A percentile compares a stretch with the other conserved stretches of the same genome.
These are phyloP conservation scores for Petroica traversi DNA, from an alignment of 2,113 vertebrate genomes.

Conservation along the genomic window DNA sequence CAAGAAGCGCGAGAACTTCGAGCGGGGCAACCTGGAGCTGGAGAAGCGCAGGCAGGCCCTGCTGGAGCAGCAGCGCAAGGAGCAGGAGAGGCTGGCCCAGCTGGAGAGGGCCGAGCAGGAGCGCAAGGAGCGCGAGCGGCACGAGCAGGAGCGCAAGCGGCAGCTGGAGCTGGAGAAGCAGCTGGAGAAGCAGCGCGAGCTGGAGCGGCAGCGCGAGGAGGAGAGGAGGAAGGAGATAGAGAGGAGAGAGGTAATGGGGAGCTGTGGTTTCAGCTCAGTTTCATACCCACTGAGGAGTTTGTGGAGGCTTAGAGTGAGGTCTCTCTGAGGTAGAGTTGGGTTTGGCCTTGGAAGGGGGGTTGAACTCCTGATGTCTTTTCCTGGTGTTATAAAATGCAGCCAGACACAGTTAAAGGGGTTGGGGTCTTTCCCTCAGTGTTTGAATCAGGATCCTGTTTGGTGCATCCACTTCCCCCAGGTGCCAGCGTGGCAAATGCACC, in stretches of 20 bases:
- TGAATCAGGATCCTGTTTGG: too few relatives aligned
- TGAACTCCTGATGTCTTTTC: too few relatives aligned
- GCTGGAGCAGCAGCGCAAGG: slow-evolving; percentile 93
- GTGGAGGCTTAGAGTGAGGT: too few relatives aligned
- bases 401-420: too few relatives aligned
- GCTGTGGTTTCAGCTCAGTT: too few relatives aligned
- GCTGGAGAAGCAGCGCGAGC: slow-evolving; percentile 84
- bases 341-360: too few relatives aligned
- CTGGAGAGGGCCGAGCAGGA: slow-evolving; percentile 92
- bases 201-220: slow-evolving; percentile 81
- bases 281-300: too few relatives aligned
- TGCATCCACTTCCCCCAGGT: too few relatives aligned
- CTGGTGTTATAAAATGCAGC: too few relatives aligned
- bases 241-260: slow-evolving; percentile 88
- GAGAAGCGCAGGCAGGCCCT: slow-evolving; percentile 93
- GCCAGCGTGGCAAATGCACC: too few relatives aligned
- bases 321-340: too few relatives aligned
- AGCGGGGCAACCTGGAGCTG: slow-evolving; percentile 94
- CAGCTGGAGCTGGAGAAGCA: slow-evolving; percentile 92
- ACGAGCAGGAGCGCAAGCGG: slow-evolving; percentile 91
- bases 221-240: slow-evolving; percentile 90
- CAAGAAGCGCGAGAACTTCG: slow-evolving; percentile 97
- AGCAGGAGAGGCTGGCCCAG: slow-evolving; percentile 91
- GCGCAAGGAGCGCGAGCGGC: slow-evolving; percentile 88
- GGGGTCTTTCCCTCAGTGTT: too few relatives aligned